These are phyloP conservation scores for Spheniscus mendiculus DNA, from an alignment of 2,113 vertebrate genomes.

Conservation along the genomic window DNA sequence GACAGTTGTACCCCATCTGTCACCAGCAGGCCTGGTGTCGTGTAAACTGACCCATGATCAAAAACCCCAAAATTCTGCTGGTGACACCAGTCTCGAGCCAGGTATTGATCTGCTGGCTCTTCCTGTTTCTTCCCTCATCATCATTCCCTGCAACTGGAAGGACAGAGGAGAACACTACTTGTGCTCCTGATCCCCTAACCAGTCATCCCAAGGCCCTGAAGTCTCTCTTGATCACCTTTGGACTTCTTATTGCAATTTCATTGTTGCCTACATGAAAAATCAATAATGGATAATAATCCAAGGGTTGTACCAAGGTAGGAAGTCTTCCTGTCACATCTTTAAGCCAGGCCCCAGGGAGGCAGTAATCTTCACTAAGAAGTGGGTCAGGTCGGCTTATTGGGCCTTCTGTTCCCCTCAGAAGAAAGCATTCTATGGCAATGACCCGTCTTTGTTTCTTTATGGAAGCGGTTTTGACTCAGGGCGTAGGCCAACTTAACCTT, in stretches of 20 bases:
- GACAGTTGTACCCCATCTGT: not conserved
- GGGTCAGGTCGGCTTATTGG: no score
- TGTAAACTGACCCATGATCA: not conserved
- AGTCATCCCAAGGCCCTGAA: not conserved
- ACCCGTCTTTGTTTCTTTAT: not conserved
- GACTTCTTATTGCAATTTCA: not conserved
- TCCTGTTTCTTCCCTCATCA: not conserved
- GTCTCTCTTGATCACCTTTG: not conserved
- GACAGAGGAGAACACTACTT: not conserved
- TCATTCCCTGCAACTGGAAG: not conserved
- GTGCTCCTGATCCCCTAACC: not conserved
- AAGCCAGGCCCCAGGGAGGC: not conserved
- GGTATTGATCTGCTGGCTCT: not conserved
- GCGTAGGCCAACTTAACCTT: not conserved
- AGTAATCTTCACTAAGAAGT: not conserved
- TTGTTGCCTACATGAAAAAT: not conserved
- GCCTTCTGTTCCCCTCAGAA: not conserved
- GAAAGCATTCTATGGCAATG: not conserved
- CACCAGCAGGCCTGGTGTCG: not conserved
- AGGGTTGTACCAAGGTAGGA: not conserved
- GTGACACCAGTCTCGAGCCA: not conserved
- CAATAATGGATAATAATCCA: not conserved
- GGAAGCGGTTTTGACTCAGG: rapidly evolving
- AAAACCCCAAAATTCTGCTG: not conserved
- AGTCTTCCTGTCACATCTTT: not conserved